These are phyloP conservation scores for Drepanosiphum platanoidis DNA, from an alignment of 2,888 invertebrate genomes.

Conservation along the genomic window DNA sequence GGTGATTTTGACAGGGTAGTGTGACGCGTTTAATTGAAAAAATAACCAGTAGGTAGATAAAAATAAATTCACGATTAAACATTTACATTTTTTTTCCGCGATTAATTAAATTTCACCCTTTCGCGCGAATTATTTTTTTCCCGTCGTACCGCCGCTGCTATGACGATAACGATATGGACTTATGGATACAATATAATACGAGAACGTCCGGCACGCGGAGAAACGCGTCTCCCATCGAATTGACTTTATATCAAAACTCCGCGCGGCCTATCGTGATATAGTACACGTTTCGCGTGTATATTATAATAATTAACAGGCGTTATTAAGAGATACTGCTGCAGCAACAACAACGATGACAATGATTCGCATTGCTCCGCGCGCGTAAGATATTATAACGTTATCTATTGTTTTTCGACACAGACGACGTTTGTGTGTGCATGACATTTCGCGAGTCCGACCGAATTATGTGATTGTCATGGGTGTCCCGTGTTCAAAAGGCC, in stretches of 20 bases:
- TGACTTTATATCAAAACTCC: background rate
- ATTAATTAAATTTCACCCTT: too few species aligned
- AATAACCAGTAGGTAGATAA: too few species aligned
- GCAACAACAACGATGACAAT: constrained; percentile 26
- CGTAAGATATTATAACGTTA: background rate
- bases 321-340: background rate
- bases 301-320: background rate
- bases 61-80: too few species aligned
- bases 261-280: too few species aligned
- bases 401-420: constrained; percentile 29
- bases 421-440: constrained; percentile 23
- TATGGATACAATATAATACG: background rate
- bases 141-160: too few species aligned
- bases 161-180: too few species aligned
- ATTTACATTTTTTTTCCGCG: too few species aligned
- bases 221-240: background rate
- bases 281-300: background rate
- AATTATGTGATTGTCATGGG: too few species aligned
- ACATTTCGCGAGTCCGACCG: constrained; percentile 21
- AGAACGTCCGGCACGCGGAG: background rate
- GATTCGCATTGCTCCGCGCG: background rate
- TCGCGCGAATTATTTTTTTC: too few species aligned
- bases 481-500: background rate
- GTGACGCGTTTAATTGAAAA: too few species aligned
- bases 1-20: too few species aligned